Percentiles rank a stretch among this genome's conserved stretches.
phyloP scores from a whole-genome alignment of 1,140 invertebrate genomes.

The Halotydeus destructor region DNA sequence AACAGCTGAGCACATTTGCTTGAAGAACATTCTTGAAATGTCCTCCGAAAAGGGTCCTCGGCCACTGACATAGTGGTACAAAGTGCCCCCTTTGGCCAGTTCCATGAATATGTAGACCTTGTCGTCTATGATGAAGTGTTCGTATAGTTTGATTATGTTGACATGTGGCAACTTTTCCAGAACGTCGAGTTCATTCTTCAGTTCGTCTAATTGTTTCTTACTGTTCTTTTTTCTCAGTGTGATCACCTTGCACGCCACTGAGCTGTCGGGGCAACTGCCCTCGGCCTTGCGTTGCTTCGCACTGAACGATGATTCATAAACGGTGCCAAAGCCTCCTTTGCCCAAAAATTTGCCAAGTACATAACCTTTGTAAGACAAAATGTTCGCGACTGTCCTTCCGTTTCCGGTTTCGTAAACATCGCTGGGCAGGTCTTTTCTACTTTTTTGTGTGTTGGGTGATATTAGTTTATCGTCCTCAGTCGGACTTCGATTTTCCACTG shows the following conservation, averaged over 20 bases:
- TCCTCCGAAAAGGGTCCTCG: constrained; percentile 2
- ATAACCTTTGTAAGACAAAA: constrained; percentile 1
- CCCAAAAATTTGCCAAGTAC: constrained; percentile 6
- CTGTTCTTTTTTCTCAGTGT: not conserved
- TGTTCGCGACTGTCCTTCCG: constrained; percentile 3
- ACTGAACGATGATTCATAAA: constrained; percentile 6
- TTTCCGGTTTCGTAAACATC: not conserved
- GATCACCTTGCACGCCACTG: constrained; percentile 3
- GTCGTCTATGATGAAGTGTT: constrained; percentile 8
- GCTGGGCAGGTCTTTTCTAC: too few species aligned
- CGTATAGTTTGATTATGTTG: constrained; percentile 6
- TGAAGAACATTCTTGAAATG: not conserved
- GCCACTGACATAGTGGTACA: not conserved
- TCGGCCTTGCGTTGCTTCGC: not conserved
- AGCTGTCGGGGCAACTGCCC: too few species aligned
- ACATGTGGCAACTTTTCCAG: constrained; percentile 5
- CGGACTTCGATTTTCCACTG: too few species aligned
- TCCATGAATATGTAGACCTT: constrained; percentile 5
- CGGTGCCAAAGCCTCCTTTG: constrained; percentile 7
- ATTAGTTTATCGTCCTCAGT: too few species aligned
- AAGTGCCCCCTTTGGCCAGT: constrained; percentile 5
- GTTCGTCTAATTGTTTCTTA: not conserved
- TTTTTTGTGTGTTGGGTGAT: too few species aligned
- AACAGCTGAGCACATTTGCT: not conserved
- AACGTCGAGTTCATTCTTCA: not conserved